phyloP scores from a whole-genome alignment of 2,888 invertebrate species.

The Parascotia fuliginaria region DNA sequence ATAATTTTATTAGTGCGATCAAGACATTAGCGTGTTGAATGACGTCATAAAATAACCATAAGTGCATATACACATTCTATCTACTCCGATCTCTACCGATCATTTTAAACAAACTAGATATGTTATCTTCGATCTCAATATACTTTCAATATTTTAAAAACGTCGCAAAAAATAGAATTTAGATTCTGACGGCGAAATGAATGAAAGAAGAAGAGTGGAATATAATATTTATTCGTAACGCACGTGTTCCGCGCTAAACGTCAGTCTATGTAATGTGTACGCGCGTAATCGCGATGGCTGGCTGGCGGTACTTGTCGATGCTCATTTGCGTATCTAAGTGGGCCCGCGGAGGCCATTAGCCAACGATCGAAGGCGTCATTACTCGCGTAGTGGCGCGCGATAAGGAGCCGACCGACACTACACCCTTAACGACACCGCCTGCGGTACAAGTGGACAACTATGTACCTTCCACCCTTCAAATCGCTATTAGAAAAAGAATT shows the following conservation, averaged over 20 bases:
- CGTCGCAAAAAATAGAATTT: too few relatives aligned
- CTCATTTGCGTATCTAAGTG: slow-evolving; percentile 86
- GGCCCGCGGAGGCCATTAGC: slow-evolving; percentile 82
- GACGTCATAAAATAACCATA: background rate
- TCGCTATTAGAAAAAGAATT: slow-evolving; percentile 51
- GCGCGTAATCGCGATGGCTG: slow-evolving; percentile 63
- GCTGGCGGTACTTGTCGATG: slow-evolving; percentile 69
- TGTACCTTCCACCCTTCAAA: slow-evolving; percentile 55
- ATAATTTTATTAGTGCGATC: slow-evolving; percentile 18
- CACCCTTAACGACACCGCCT: slow-evolving; percentile 72
- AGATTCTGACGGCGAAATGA: slow-evolving; percentile 1
- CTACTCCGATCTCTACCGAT: too few relatives aligned
- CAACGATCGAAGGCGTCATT: slow-evolving; percentile 82
- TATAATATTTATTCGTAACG: slow-evolving; percentile 14
- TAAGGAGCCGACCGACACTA: slow-evolving; percentile 72
- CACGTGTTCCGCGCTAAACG: slow-evolving; percentile 36
- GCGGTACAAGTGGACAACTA: slow-evolving; percentile 72
- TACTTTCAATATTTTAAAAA: too few relatives aligned
- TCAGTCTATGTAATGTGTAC: slow-evolving; percentile 59
- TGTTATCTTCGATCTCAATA: too few relatives aligned
- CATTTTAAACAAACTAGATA: too few relatives aligned
- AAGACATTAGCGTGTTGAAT: slow-evolving; percentile 18
- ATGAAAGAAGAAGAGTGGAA: too few relatives aligned
- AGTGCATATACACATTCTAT: background rate
- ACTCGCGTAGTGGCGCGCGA: slow-evolving; percentile 77